Conservation (phyloP, 2,797 vertebrate genomes). For the Coreius guichenoti region DNA sequence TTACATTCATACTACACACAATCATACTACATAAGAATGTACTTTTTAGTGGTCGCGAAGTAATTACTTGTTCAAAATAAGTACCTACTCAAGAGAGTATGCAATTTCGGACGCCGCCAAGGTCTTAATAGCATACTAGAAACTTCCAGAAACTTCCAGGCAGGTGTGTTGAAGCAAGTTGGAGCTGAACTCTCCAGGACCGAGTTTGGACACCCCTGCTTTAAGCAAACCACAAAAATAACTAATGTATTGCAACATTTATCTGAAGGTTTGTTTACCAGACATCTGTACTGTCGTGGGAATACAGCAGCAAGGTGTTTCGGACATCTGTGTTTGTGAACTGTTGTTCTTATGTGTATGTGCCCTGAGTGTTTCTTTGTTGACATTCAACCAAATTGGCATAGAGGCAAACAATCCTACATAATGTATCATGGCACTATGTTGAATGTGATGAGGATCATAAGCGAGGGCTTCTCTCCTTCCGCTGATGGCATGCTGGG, state of each 20-base stretch:
- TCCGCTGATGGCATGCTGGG: constrained; percentile 53
- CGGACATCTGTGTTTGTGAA: background rate
- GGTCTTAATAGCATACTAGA: background rate
- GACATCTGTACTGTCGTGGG: too few species aligned
- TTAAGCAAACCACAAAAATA: background rate
- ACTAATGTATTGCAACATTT: background rate
- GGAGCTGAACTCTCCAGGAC: background rate
- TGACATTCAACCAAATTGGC: background rate
- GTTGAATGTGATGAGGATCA: constrained; percentile 34
- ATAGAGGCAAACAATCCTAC: background rate
- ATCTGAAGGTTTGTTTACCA: background rate
- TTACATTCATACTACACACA: too few species aligned
- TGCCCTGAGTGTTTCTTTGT: background rate
- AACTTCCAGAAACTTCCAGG: too few species aligned
- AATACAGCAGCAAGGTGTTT: constrained; percentile 1
- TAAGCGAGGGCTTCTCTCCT: constrained; percentile 24
- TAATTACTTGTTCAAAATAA: too few species aligned
- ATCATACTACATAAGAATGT: too few species aligned
- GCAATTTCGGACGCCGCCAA: too few species aligned
- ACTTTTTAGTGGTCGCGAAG: too few species aligned
- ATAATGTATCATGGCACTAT: constrained; percentile 56
- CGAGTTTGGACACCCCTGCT: background rate
- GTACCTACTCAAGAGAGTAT: too few species aligned
- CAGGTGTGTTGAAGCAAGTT: background rate
- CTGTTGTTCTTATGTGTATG: background rate